phyloP scores from a whole-genome alignment of 2,888 invertebrate genomes.

The Catonia carolina region DNA sequence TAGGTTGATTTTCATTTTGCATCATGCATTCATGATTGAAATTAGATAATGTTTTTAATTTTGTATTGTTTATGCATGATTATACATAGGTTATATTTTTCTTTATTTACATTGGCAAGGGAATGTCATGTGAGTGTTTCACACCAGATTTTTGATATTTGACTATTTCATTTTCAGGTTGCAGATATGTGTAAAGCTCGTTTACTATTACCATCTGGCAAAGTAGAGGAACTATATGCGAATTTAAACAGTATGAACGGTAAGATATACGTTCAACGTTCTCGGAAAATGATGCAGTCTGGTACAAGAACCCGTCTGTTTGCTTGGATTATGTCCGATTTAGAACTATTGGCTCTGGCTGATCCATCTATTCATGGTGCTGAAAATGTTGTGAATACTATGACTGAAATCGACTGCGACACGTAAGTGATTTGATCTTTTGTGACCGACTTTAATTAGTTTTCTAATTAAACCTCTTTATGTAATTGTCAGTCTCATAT shows the following conservation, averaged over 20 bases:
- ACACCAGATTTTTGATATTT: no score
- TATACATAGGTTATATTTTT: no score
- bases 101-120: no score
- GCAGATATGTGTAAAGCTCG: conserved; percentile 75
- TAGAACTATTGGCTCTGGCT: conserved; percentile 70
- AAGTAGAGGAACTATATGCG: conserved; percentile 82
- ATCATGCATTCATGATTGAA: no score
- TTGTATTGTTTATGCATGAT: no score
- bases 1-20: no score
- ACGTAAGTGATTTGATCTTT: conserved; percentile 50
- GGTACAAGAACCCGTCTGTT: conserved; percentile 68
- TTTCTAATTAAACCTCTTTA: neutral
- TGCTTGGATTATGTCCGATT: conserved; percentile 74
- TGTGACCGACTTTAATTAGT: neutral
- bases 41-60: no score
- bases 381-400: conserved; percentile 61
- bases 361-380: conserved; percentile 82
- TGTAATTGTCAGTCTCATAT: neutral
- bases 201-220: conserved; percentile 73
- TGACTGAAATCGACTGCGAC: conserved; percentile 78
- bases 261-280: conserved; percentile 91
- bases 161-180: no score
- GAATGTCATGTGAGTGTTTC: no score
- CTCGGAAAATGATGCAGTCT: conserved; percentile 62
- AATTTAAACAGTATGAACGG: conserved; percentile 85